These are phyloP conservation scores for Blera fallax DNA, from an alignment of 2,888 invertebrate genomes.

Conservation along the genomic window DNA sequence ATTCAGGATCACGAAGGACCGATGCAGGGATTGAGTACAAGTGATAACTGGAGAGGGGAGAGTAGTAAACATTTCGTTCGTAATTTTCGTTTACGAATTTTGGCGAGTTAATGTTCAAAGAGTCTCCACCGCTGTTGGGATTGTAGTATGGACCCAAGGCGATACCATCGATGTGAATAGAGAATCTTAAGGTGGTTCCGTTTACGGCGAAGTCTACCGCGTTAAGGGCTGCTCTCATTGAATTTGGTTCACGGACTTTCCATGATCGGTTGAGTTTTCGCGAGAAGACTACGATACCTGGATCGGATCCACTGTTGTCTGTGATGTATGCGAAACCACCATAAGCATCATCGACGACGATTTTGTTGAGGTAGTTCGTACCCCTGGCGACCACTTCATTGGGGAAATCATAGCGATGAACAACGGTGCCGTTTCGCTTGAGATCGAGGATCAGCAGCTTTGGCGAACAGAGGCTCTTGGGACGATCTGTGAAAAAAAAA, in stretches of 20 bases:
- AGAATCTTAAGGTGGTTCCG: conserved; percentile 83
- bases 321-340: conserved; percentile 88
- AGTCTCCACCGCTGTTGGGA: conserved; percentile 76
- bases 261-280: conserved; percentile 86
- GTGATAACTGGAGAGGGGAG: conserved; percentile 87
- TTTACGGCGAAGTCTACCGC: conserved; percentile 85
- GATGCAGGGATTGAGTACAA: conserved; percentile 86
- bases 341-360: conserved; percentile 88
- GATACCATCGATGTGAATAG: conserved; percentile 87
- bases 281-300: conserved; percentile 88
- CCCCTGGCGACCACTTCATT: conserved; percentile 84
- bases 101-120: conserved; percentile 69
- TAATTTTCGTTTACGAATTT: conserved; percentile 74
- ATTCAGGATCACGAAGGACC: conserved; percentile 84
- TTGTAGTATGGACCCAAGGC: conserved; percentile 86
- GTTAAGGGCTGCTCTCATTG: conserved; percentile 85
- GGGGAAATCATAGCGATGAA: conserved; percentile 86
- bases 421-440: conserved; percentile 83
- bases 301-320: conserved; percentile 86
- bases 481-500: conserved; percentile 74
- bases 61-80: conserved; percentile 85
- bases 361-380: conserved; percentile 86
- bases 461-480: conserved; percentile 85
- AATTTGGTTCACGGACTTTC: conserved; percentile 86
- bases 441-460: conserved; percentile 87